Evolutionary conservation across 1,140 invertebrate genomes (phyloP).

Genomic region (Stegodyphus mimosarum): DNA sequence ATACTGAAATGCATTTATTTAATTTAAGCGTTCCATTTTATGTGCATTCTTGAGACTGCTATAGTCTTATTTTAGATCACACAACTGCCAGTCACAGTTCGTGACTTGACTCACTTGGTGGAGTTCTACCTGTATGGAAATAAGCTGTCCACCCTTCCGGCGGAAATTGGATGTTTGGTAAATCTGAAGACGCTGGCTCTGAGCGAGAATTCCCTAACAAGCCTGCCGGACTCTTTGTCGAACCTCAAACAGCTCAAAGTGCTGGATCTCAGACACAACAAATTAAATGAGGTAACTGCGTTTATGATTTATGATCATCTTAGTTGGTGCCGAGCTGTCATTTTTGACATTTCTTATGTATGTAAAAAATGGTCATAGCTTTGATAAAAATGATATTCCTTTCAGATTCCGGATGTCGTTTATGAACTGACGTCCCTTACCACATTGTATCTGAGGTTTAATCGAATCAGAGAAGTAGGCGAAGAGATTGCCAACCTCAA

Average conservation of each 20-base stretch:
- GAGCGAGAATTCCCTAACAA: conserved; percentile 97
- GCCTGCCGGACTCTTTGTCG: conserved; percentile 90
- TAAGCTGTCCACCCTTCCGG: conserved; percentile 89
- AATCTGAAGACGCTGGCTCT: conserved; percentile 93
- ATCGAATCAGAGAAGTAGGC: conserved; percentile 91
- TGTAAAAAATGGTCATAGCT: not conserved
- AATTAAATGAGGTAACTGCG: conserved; percentile 82
- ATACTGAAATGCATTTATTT: no score
- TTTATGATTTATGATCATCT: not conserved
- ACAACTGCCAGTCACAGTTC: conserved; percentile 12
- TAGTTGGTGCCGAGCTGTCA: not conserved
- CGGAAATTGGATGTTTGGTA: conserved; percentile 91
- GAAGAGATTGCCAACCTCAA: conserved; percentile 90
- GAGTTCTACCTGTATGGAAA: conserved; percentile 99
- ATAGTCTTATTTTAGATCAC: conserved; percentile 17
- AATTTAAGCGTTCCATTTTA: no score
- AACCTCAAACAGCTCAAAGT: conserved; percentile 89
- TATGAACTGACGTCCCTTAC: conserved; percentile 93
- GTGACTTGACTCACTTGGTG: conserved; percentile 76
- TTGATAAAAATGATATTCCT: not conserved
- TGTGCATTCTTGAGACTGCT: no score
- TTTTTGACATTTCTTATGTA: not conserved
- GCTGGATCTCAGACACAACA: conserved; percentile 98
- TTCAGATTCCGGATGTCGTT: conserved; percentile 92
- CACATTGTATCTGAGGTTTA: conserved; percentile 95